Base-by-base conservation (phyloP, 2,888 invertebrate genomes). In the Chloroclystis v-ata region DNA sequence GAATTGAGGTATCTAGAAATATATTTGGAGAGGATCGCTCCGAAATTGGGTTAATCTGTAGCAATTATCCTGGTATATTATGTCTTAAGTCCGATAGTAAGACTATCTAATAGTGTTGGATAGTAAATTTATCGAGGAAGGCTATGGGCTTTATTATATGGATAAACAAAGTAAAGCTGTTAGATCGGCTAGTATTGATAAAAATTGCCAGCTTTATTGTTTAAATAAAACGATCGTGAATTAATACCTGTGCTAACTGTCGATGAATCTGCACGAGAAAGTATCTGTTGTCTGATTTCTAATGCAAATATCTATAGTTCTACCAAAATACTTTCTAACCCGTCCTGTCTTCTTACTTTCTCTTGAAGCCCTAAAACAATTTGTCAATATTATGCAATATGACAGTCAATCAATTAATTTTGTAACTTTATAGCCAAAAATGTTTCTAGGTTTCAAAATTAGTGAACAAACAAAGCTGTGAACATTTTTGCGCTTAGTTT, bases 251-350 rank as follows among this genome's bases (percentile, higher is more conserved):
- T 35, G 40, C 26, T 43, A 35, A 54, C 29, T 54, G 49, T 50
- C 65, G 63, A 54, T 49, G 60, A 63, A 65, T 72, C 69, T 61
- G 58, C 58, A 67, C 82, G 79, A 73, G 85, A 86, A 85, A 85
- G 83, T 74, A 66, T 56, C 75, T 65, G 67, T 66, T 70, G 66
- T 72, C 67, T 70, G 76, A 77, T 86, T 84, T 86, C 83, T 82
- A 78, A 81, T 78, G 77, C 75, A 78, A 84, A 86, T 77, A 81
- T 78, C 78, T 74, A 81, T 77, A 78, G 73, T 68, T 69, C 63
- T 67, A 70, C 76, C 72, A 77, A 72, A 80, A 69, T 78, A 78
- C 82, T 85, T 85, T 85, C 86, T 78, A 84, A 78, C 77, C 63
- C 63, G 79, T 75, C 61, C 62, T 63, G 79, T 74, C 61, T 50